These are phyloP conservation scores for Temnothorax curvispinosus DNA, from an alignment of 1,140 invertebrate genomes.

Conservation along the genomic window DNA sequence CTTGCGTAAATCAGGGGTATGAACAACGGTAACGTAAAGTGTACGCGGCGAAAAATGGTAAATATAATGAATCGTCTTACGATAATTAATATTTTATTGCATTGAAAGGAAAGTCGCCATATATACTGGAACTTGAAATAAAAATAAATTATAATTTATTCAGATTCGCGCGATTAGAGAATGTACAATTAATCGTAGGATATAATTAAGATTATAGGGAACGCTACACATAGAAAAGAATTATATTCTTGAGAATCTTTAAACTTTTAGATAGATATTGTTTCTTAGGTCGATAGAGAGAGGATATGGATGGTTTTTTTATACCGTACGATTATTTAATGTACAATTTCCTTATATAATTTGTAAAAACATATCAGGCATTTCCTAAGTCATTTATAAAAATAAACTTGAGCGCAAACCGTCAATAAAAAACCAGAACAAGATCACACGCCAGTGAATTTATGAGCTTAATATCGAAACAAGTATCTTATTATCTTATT, in stretches of 20 bases:
- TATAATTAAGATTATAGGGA: neutral
- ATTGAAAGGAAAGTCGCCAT: neutral
- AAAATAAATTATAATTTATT: conserved; percentile 24
- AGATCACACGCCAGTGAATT: conserved; percentile 10
- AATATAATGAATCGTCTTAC: conserved; percentile 7
- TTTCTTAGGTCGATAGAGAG: conserved; percentile 57
- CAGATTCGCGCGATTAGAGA: neutral
- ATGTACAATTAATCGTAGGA: neutral
- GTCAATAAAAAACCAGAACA: neutral
- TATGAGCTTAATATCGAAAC: conserved; percentile 34
- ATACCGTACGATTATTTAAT: conserved; percentile 32
- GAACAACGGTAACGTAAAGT: neutral
- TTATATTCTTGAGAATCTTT: conserved; percentile 9
- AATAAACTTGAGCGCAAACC: conserved; percentile 45
- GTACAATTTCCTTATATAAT: conserved; percentile 40
- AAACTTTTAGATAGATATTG: conserved; percentile 27
- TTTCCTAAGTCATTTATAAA: conserved; percentile 49
- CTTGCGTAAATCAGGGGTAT: neutral
- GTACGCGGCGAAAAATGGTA: neutral
- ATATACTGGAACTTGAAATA: neutral
- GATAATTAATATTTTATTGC: conserved; percentile 27
- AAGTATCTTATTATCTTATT: conserved; percentile 20
- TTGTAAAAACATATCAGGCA: conserved; percentile 23
- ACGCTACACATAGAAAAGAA: conserved; percentile 8
- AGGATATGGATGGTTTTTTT: conserved; percentile 53